Conservation (phyloP, 2,113 vertebrate species). For the Nerophis ophidion region DNA sequence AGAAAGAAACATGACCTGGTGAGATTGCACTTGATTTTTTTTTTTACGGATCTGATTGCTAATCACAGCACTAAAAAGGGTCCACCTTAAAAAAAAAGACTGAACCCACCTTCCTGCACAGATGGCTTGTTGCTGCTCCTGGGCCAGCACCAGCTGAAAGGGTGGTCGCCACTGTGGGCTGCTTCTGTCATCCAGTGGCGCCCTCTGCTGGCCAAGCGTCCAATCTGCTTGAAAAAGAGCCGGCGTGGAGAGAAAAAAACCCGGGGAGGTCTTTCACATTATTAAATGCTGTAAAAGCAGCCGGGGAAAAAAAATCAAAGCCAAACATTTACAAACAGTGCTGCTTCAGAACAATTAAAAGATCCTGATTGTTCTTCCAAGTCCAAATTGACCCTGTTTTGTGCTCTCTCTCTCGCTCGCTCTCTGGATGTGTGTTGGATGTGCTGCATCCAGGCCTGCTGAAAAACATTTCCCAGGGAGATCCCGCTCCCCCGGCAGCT, state of each 20-base stretch:
- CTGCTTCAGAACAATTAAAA: constrained; percentile 56
- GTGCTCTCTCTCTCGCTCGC: constrained; percentile 66
- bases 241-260: constrained; percentile 29
- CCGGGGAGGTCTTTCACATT: constrained; percentile 72
- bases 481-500: constrained; percentile 60
- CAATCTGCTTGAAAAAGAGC: constrained; percentile 41
- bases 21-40: constrained; percentile 67
- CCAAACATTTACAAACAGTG: constrained; percentile 65
- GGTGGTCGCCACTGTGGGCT: background rate
- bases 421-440: constrained; percentile 13
- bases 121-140: constrained; percentile 12
- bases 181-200: constrained; percentile 26
- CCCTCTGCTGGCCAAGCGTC: constrained; percentile 50
- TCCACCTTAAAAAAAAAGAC: constrained; percentile 27
- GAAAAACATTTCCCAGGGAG: constrained; percentile 66
- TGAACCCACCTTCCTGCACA: constrained; percentile 45
- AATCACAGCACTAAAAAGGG: constrained; percentile 71
- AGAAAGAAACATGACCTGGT: constrained; percentile 52
- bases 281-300: constrained; percentile 69
- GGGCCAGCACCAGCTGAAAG: constrained; percentile 30
- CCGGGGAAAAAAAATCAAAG: constrained; percentile 51
- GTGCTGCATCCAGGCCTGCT: constrained; percentile 59
- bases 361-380: constrained; percentile 46
- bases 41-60: constrained; percentile 64
- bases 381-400: constrained; percentile 70